Percentiles rank a stretch among this genome's conserved stretches.
Evolutionary conservation across 2,113 vertebrate genomes (phyloP).

Genomic region (Lagopus muta): DNA sequence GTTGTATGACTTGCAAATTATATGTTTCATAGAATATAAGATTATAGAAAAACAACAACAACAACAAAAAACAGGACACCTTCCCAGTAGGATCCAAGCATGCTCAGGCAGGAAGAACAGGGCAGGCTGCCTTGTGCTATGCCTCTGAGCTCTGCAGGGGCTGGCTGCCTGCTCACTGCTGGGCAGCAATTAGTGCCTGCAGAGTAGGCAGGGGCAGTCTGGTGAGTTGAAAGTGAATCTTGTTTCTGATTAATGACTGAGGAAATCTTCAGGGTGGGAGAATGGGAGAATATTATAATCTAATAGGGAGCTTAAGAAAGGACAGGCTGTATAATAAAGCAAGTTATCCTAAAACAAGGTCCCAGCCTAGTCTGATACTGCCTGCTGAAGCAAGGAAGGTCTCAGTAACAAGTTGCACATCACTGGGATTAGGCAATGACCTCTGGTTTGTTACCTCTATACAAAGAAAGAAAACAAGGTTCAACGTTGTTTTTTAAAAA

Average conservation of each 20-base stretch:
- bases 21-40: background rate
- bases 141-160: background rate
- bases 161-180: background rate
- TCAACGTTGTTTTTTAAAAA: background rate
- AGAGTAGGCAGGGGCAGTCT: conserved; percentile 17
- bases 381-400: background rate
- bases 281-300: conserved; percentile 4
- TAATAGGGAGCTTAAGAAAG: conserved; percentile 30
- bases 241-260: conserved; percentile 47
- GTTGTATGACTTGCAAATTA: background rate
- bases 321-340: background rate
- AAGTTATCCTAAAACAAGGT: background rate
- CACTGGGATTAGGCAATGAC: background rate
- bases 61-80: background rate
- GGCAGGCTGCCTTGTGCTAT: background rate
- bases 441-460: background rate
- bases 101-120: background rate
- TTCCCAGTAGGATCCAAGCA: background rate
- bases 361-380: background rate
- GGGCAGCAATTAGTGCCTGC: conserved; percentile 31
- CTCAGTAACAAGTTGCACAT: background rate
- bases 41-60: background rate
- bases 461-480: background rate
- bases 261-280: conserved; percentile 21
- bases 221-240: conserved; percentile 41